Base-by-base conservation (phyloP, 2,113 vertebrate species). In the Tetraodon nigroviridis region DNA sequence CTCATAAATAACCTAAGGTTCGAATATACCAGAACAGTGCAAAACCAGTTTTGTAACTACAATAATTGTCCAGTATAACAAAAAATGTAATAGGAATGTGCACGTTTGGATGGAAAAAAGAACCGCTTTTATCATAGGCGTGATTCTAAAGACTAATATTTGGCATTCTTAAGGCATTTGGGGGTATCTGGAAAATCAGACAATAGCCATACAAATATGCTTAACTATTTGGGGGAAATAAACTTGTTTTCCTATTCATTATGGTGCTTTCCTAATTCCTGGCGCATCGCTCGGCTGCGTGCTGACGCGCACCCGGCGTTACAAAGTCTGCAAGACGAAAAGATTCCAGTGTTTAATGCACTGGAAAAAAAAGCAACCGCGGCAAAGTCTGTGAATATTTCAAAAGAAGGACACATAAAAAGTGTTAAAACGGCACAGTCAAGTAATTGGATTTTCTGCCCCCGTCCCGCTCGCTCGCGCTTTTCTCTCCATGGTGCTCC, bases 371-470 rank as follows among this genome's bases (percentile, higher is more conserved):
- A 80, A 73, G 52, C 58, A 55, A 44, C 61, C 52, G 61, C 62
- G 46, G 49, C 42, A 59, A 68, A 73, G 61, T 79, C 50, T 66
- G 54, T 61, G 56, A 37, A 64, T 61, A 61, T 87, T 83, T 80
- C 74, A 88, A 85, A 86, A 67, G 67, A 65, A 51, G 80, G 80
- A 81, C 78, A 72, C 78, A 82, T 84, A 76, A 84, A 85, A 76
- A 48, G 73, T 85, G 76, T 83, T 82, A 73, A 84, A 88, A 85
- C 67, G 76, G 74, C 86, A 87, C 84, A 86, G 76, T 89, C 55
- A 80, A 87, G 76, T 90, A 91, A 91, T 90, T 82, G 89, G 89
- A 91, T 92, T 91, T 90, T 80, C 84, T 90, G 86, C 86, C 84
- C 88, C 84, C 56, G 80, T 82, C 74, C 78, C 58, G 64, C 73